Base-by-base conservation (phyloP, 1,140 invertebrate species). In the Drosophila pseudoobscura region DNA sequence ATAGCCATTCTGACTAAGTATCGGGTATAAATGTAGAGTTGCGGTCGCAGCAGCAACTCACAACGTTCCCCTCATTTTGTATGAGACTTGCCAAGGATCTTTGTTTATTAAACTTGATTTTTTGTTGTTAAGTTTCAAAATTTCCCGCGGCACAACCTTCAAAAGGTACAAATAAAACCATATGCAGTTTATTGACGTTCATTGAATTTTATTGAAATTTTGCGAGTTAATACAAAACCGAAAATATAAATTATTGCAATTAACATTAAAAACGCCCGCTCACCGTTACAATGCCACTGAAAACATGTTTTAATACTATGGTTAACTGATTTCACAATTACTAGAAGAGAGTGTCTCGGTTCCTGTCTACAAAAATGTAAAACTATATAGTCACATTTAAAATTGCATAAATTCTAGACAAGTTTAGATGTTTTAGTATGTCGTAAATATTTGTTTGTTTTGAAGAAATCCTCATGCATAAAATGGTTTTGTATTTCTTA, bases 161-260 rank as follows among this genome's bases (percentile, higher is more conserved):
- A 31, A 9, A 31, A 9, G 11, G 35, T 39, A 13, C 13, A 39
- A 11, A 39, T 55, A 26, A 26, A 26, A 26, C 4, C 24, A 26
- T 5, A 26, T 26, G 24, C 24, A 26, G 24, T 26, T 26, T 26
- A 26, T 26, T 26, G 24, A 85, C 82, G 82, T 87, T 85, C 82
- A 85, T 87, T 85, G 70, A 85, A 82, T 85, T 85, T 85, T 85
- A 85, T 85, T 85, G 78, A 85, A 85, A 80, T 85, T 87, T 85
- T 85, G 82, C 77, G 74, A 87, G 77, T 75, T 87, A 87, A 87
- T 87, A 85, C 69, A 87, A 85, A 85, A 85, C 79, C 69, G 68
- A 85, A 85, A 85, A 82, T 73, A 61, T 45, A 87, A 85, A 80
- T 71, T 51, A 85, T 70, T 87, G 74, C 82, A 87, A 80, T 87